phyloP scores from a whole-genome alignment of 2,888 invertebrate genomes.

The Aspidiotus rigidus region DNA sequence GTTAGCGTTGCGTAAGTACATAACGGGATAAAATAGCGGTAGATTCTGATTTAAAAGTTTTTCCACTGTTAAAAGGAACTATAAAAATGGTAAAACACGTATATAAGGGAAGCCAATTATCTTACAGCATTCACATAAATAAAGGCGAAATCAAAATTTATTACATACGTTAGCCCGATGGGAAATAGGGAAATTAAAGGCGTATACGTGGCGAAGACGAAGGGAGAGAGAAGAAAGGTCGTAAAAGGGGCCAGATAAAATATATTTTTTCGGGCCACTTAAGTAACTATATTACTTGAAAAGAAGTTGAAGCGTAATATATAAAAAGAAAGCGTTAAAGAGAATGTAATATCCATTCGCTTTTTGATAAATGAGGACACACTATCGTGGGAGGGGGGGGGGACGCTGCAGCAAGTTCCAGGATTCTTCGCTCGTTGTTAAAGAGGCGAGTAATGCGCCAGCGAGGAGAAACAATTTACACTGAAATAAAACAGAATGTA shows the following conservation, averaged over 20 bases:
- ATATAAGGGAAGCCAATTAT: conserved; percentile 33
- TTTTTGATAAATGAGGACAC: conserved; percentile 31
- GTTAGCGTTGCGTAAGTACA: conserved; percentile 24
- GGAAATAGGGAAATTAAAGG: conserved; percentile 33
- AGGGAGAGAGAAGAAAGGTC: conserved; percentile 25
- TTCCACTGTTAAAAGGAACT: conserved; percentile 29
- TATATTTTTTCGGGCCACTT: conserved; percentile 31
- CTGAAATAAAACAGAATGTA: conserved; percentile 33
- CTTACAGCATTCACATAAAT: conserved; percentile 32
- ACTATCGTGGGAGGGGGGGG: conserved; percentile 16
- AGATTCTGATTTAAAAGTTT: conserved; percentile 33
- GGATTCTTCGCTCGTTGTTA: conserved; percentile 24
- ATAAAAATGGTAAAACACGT: conserved; percentile 33
- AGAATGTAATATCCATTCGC: conserved; percentile 32
- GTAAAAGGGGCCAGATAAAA: conserved; percentile 31
- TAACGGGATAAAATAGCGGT: conserved; percentile 32
- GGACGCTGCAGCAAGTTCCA: too few relatives aligned
- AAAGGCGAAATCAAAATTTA: conserved; percentile 32
- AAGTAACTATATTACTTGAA: conserved; percentile 33
- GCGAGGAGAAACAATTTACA: conserved; percentile 30
- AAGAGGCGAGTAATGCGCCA: conserved; percentile 29
- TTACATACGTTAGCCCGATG: conserved; percentile 31
- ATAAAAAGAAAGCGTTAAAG: conserved; percentile 33
- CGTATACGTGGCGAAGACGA: conserved; percentile 17
- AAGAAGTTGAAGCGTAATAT: conserved; percentile 33